Evolutionary conservation across 1,140 invertebrate genomes (phyloP), one percentile per base, ranked within the genome.

Genomic region (Cheumatopsyche charites): DNA sequence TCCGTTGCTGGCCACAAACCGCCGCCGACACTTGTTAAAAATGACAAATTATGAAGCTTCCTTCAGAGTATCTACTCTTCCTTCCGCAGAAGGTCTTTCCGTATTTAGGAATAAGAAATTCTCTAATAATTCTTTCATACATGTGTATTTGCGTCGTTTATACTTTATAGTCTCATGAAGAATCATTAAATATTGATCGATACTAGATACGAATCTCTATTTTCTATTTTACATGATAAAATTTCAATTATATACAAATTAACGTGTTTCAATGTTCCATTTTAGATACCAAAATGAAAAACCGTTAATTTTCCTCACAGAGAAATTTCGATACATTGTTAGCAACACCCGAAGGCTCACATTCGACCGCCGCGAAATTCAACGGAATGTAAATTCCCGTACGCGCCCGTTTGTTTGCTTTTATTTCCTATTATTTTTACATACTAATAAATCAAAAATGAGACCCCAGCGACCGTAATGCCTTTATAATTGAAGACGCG

Each of bases 1-100:
- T n/a, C 26, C 19, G 62, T 25, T 15, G 13, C 9, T 67, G 29
- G 15, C 29, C 65, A 26, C 21, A 23, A 26, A 23, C 23, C 4
- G 43, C 23, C 17, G 45, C 45, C 6, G 45, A 52, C 65, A 67
- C 65, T 52, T 52, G 62, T 67, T 67, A 67, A 67, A 67, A 67
- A 67, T 67, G 65, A 67, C 65, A 67, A 67, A 67, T 67, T 67
- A 67, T 52, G n/a, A 52, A 36, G 29, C 9, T 36, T 15, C 58
- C 58, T 62, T 62, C 26, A 23, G 19, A 12, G 36, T 6, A 13
- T 4, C 4, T 4, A 12, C 62, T 1, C n/a, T 36, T 19, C 62
- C 36, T 7, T 13, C 26, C 29, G 62, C 36, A 26, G 36, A 36
- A 36, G 9, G 29, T 15, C 23, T 63, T 63, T 63, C 36, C 62